Evolutionary conservation across 2,888 invertebrate species (phyloP).

Genomic region (Ernsta delagoae): DNA sequence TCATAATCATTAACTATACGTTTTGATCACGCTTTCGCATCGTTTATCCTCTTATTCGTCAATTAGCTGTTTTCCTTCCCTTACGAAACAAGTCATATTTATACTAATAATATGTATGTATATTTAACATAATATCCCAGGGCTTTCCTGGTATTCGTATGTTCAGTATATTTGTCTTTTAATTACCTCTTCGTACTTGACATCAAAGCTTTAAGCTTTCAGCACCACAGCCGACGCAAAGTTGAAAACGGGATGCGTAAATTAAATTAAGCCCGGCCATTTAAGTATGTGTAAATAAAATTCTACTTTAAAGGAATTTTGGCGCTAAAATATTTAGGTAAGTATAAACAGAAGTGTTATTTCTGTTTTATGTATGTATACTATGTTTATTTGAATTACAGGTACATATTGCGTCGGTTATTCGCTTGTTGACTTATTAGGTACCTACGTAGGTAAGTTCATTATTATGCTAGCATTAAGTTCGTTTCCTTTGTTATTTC

Average conservation of each 20-base stretch:
- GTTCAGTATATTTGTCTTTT: slow-evolving; percentile 26
- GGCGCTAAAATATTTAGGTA: slow-evolving; percentile 8
- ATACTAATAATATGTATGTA: neutral
- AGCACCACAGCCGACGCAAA: slow-evolving; percentile 22
- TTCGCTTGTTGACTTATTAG: too few species aligned
- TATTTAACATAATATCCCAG: slow-evolving; percentile 2
- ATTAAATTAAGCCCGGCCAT: slow-evolving; percentile 23
- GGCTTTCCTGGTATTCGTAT: neutral
- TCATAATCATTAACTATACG: too few species aligned
- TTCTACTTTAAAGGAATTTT: slow-evolving; percentile 13
- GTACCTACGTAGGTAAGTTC: too few species aligned
- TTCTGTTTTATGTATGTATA: neutral
- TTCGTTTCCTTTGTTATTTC: too few species aligned
- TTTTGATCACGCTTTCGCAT: too few species aligned
- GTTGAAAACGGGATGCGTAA: slow-evolving; percentile 26
- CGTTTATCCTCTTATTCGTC: too few species aligned
- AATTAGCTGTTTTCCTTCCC: too few species aligned
- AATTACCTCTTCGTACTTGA: slow-evolving; percentile 31
- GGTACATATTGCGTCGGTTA: too few species aligned
- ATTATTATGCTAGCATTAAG: too few species aligned
- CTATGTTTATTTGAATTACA: too few species aligned
- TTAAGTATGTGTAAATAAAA: slow-evolving; percentile 29
- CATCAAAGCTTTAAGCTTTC: slow-evolving; percentile 30
- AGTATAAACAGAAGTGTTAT: neutral
- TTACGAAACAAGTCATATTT: too few species aligned